These are phyloP conservation scores for Sinosuthora webbiana DNA, from an alignment of 2,113 vertebrate species.

Conservation along the genomic window DNA sequence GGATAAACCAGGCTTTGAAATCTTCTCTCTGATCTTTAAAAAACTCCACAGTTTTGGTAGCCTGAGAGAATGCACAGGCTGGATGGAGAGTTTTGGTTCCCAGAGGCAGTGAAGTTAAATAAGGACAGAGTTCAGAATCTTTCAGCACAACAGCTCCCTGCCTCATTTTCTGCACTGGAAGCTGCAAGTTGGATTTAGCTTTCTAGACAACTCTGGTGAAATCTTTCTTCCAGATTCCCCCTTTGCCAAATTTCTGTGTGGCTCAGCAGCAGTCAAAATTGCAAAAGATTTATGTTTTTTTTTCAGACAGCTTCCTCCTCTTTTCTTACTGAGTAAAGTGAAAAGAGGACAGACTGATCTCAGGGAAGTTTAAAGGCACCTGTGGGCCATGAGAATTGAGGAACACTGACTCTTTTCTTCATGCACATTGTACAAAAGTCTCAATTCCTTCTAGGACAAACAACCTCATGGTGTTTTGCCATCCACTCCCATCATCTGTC, in stretches of 20 bases:
- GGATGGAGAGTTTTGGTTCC: neutral
- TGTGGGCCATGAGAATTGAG: neutral
- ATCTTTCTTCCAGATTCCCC: neutral
- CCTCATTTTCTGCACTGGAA: neutral
- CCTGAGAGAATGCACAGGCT: neutral
- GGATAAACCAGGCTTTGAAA: neutral
- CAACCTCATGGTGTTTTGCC: neutral
- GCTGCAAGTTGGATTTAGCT: neutral
- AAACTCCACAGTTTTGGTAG: accelerated
- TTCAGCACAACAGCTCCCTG: neutral
- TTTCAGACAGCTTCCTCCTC: neutral
- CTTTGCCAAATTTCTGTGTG: neutral
- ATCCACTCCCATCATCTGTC: neutral
- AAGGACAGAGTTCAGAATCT: neutral
- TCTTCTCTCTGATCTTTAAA: neutral
- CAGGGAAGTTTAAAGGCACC: neutral
- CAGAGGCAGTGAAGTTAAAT: neutral
- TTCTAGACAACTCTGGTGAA: neutral
- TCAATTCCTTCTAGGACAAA: neutral
- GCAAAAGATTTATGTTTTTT: neutral
- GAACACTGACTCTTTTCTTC: neutral
- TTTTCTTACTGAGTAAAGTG: neutral
- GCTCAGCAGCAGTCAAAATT: neutral
- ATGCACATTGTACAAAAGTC: neutral
- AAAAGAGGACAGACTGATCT: neutral